Evolutionary conservation across 2,113 vertebrate species (phyloP).

Genomic region (Mustelus asterias): DNA sequence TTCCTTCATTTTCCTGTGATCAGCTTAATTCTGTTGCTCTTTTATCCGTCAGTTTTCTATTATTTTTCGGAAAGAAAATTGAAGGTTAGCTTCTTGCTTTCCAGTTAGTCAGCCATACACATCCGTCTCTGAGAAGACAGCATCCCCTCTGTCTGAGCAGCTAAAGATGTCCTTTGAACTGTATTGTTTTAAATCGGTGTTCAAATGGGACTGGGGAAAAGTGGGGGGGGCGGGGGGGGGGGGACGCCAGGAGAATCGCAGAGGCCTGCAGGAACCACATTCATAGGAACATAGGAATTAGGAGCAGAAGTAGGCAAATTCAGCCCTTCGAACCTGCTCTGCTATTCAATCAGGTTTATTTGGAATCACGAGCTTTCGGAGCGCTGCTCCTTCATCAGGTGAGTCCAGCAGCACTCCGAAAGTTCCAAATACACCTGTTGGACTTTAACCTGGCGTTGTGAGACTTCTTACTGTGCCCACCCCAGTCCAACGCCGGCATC

Average conservation of each 20-base stretch:
- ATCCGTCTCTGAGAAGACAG: not conserved
- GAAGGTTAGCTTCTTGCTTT: not conserved
- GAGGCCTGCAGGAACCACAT: not conserved
- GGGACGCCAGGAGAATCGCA: not conserved
- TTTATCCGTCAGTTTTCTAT: not conserved
- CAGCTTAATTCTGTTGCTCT: constrained; percentile 32
- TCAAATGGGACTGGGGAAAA: not conserved
- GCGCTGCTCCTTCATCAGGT: too few relatives aligned
- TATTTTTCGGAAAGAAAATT: not conserved
- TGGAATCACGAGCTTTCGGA: too few relatives aligned
- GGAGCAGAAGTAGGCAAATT: too few relatives aligned
- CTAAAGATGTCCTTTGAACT: not conserved
- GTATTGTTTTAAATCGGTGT: too few relatives aligned
- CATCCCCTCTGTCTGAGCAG: not conserved
- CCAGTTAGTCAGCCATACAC: not conserved
- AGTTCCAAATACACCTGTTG: too few relatives aligned
- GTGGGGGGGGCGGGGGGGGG: too few relatives aligned
- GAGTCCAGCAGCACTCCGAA: too few relatives aligned
- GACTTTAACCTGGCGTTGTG: too few relatives aligned
- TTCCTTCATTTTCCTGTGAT: constrained; percentile 26
- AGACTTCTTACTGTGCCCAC: too few relatives aligned
- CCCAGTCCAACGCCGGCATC: too few relatives aligned
- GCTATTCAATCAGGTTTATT: too few relatives aligned
- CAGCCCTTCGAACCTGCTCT: too few relatives aligned
- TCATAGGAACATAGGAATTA: not conserved